These are phyloP conservation scores for Lithophane leautieri DNA, from an alignment of 2,888 invertebrate species.

Conservation along the genomic window DNA sequence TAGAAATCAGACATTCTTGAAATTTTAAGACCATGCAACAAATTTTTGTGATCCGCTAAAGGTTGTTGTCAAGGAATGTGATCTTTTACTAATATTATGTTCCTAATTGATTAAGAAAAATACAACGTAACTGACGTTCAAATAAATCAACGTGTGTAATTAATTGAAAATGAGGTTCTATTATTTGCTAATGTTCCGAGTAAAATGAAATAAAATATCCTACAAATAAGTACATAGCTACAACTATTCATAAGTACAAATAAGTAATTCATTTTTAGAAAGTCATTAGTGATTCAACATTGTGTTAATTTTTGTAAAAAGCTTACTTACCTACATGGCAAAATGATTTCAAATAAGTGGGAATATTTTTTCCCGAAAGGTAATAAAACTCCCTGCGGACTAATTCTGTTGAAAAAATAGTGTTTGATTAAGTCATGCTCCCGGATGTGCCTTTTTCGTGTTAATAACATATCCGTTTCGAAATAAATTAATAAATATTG, in stretches of 20 bases:
- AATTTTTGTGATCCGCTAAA: not conserved
- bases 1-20: slow-evolving; percentile 8
- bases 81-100: not conserved
- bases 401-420: not conserved
- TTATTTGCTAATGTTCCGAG: not conserved
- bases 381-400: not conserved
- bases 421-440: not conserved
- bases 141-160: not conserved
- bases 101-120: slow-evolving; percentile 13
- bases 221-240: too few relatives aligned
- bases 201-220: not conserved
- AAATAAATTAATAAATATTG: slow-evolving; percentile 27
- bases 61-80: slow-evolving; percentile 3
- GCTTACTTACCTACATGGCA: not conserved
- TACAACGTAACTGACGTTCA: not conserved
- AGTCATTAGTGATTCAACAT: not conserved
- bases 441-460: slow-evolving; percentile 29
- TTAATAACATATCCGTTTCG: slow-evolving; percentile 1
- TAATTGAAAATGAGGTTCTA: not conserved
- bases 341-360: not conserved
- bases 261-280: not conserved
- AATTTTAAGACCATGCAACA: not conserved
- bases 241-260: not conserved
- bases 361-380: not conserved
- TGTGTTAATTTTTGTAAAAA: not conserved